A percentile compares a stretch with the other conserved stretches of the same genome.
Evolutionary conservation across 2,113 vertebrate species (phyloP).

Genomic region (Eurystomus gularis): DNA sequence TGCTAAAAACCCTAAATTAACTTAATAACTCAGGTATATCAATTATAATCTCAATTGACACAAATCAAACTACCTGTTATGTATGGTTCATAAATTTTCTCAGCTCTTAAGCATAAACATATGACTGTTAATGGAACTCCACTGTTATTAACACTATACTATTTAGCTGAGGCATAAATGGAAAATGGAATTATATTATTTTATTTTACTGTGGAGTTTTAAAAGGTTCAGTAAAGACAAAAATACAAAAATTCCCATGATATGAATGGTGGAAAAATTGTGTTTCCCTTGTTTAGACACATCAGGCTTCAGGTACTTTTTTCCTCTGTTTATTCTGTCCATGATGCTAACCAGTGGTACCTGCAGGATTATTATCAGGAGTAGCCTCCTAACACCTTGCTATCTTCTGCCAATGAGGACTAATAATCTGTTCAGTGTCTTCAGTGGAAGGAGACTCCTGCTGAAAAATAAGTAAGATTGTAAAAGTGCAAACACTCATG

Average conservation of each 20-base stretch:
- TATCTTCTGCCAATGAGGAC: background rate
- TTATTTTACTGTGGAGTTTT: background rate
- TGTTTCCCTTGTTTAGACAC: background rate
- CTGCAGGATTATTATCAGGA: background rate
- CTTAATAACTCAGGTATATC: background rate
- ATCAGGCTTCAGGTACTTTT: background rate
- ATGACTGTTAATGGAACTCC: background rate
- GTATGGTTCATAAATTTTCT: background rate
- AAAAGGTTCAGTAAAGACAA: background rate
- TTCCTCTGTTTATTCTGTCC: background rate
- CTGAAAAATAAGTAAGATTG: background rate
- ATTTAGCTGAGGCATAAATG: background rate
- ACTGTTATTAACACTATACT: background rate
- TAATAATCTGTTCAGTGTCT: background rate
- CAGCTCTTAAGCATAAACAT: background rate
- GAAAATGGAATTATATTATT: background rate
- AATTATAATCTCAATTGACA: background rate
- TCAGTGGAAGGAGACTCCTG: background rate
- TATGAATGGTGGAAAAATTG: background rate
- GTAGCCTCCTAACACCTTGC: background rate
- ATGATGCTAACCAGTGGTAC: background rate
- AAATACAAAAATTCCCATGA: background rate
- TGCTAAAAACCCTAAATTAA: background rate
- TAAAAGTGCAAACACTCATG: background rate
- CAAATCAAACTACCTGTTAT: background rate